Evolutionary conservation across 92 coral and sea anemone species (phyloP), one percentile per base, ranked within the genome.

Genomic region (Actinernus sp.): DNA sequence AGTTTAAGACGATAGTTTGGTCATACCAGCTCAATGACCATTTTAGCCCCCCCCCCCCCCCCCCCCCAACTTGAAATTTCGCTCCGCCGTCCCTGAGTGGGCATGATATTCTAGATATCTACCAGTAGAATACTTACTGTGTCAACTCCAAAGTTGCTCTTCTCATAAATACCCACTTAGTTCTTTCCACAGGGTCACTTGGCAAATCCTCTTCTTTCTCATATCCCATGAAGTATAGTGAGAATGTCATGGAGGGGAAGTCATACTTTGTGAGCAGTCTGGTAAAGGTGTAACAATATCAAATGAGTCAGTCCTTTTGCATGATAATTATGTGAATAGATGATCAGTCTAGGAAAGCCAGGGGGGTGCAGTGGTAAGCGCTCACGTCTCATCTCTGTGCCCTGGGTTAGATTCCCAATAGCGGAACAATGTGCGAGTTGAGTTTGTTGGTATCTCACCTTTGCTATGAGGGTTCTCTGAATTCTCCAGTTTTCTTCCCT

Each of bases 71-170:
- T n/a, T n/a, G n/a, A n/a, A n/a, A n/a, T n/a, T n/a, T n/a, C n/a
- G n/a, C n/a, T n/a, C n/a, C n/a, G n/a, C n/a, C 7, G 17, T 6
- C 53, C 31, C 1, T 3, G 20, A 31, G 17, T 14, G 17, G n/a
- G 3, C 5, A 7, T 31, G 63, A 10, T 3, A 16, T 4, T 19
- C 6, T 6, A 12, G 1, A 2, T 20, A 33, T 22, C 67, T n/a
- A 22, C 17, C 27, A 33, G 41, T 14, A 14, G 9, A 13, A 49
- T n/a, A 70, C 98, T 78, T 67, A 93, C 98, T 93, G 98, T n/a
- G 98, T 93, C 26, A 93, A 79, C 49, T 90, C 98, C 66, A 93
- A 61, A 54, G 93, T 86, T 1, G 87, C 98, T 56, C 68, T 82
- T 60, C 91, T 68, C 49, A 59, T 64, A 48, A 92, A 86, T 3